phyloP scores from a whole-genome alignment of 64 coral and sea anemone species.

The Montipora sp. region DNA sequence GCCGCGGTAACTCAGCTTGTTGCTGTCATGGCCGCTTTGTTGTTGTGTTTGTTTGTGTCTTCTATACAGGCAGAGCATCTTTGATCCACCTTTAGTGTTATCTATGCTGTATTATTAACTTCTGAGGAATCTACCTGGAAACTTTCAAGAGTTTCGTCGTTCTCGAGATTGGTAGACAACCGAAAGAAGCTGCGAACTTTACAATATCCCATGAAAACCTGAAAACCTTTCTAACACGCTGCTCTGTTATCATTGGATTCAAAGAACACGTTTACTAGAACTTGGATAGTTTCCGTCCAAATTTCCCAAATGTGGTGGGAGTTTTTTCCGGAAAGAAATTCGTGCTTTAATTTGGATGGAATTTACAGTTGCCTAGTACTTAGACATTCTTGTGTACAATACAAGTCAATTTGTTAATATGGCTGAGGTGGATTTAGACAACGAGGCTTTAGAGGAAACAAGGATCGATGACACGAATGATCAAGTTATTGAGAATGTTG shows the following conservation, averaged over 20 bases:
- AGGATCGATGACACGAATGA: not conserved
- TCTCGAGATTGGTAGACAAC: not conserved
- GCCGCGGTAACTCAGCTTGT: constrained; percentile 32
- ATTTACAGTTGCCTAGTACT: not conserved
- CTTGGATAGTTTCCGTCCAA: not conserved
- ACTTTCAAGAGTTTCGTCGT: not conserved
- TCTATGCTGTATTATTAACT: not conserved
- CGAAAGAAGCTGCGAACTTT: too few species aligned
- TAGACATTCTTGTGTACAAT: not conserved
- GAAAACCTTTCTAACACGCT: not conserved
- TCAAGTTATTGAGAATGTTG: not conserved
- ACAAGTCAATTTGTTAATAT: not conserved
- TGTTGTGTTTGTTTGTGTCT: constrained; percentile 28
- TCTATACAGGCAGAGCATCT: not conserved
- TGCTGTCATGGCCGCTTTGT: constrained; percentile 82
- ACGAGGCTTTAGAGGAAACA: not conserved
- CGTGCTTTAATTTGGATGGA: not conserved
- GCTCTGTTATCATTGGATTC: not conserved
- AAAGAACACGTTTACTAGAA: not conserved
- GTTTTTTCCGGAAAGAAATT: not conserved
- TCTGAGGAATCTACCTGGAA: not conserved
- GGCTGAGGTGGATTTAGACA: constrained; percentile 31
- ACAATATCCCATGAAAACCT: too few species aligned
- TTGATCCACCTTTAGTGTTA: not conserved
- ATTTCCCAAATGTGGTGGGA: not conserved